These are phyloP conservation scores for Calypte anna DNA, from an alignment of 2,113 vertebrate species.

Conservation along the genomic window DNA sequence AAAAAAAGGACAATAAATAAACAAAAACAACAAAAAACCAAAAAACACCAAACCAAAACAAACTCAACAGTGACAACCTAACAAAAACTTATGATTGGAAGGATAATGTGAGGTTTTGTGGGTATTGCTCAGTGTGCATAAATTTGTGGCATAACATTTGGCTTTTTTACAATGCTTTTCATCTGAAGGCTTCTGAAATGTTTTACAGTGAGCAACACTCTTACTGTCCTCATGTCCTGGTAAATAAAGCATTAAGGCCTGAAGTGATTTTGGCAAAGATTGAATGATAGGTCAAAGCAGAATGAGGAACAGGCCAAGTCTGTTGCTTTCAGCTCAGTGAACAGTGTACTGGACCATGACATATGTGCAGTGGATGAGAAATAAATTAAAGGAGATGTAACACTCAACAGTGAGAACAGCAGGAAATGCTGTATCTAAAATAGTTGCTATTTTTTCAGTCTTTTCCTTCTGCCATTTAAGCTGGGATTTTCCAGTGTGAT, in stretches of 20 bases:
- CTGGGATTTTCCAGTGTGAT: background rate
- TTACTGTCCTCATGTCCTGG: background rate
- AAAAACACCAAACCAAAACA: too few relatives aligned
- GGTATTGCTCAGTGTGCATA: background rate
- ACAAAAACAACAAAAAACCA: background rate
- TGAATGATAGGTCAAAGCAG: conserved; percentile 22
- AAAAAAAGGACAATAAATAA: background rate
- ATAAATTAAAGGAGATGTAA: background rate
- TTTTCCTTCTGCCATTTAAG: background rate
- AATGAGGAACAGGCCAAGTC: background rate
- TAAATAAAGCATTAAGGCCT: conserved; percentile 29
- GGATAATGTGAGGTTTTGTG: background rate
- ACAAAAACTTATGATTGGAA: background rate
- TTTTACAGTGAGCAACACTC: background rate
- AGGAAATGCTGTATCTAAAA: background rate
- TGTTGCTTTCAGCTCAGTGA: conserved; percentile 13
- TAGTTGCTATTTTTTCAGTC: background rate
- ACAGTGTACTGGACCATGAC: background rate
- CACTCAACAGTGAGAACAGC: background rate
- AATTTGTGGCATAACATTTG: background rate
- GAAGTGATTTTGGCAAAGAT: conserved; percentile 25
- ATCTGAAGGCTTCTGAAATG: background rate
- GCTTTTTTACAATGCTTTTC: background rate
- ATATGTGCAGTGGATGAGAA: background rate
- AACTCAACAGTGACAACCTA: too few relatives aligned